Percentiles rank a stretch among this genome's conserved stretches.
Evolutionary conservation across 2,113 vertebrate species (phyloP).

Genomic region (Limnothrissa miodon): DNA sequence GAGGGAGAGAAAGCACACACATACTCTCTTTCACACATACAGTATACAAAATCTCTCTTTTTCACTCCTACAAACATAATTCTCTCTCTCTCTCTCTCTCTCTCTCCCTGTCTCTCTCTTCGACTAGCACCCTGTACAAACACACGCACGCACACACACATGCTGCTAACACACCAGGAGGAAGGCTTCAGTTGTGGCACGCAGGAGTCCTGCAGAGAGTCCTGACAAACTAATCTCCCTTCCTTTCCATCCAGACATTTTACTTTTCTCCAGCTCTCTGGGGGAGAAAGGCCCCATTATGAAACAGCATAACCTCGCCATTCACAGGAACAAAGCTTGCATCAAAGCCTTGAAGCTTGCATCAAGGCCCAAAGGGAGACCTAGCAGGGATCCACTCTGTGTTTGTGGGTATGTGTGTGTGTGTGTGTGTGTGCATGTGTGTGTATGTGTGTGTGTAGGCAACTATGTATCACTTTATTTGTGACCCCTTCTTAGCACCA

Average conservation of each 20-base stretch:
- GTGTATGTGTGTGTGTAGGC: not conserved
- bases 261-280: not conserved
- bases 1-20: not conserved
- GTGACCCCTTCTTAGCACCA: not conserved
- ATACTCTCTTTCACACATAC: not conserved
- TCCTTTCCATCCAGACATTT: not conserved
- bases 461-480: not conserved
- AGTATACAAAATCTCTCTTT: not conserved
- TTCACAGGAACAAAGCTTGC: not conserved
- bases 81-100: not conserved
- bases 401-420: not conserved
- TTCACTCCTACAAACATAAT: not conserved
- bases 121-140: too few relatives aligned
- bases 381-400: not conserved
- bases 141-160: constrained; percentile 21
- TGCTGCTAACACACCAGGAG: not conserved
- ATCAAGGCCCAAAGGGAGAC: not conserved
- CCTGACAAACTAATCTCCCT: not conserved
- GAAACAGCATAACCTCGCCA: not conserved
- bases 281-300: not conserved
- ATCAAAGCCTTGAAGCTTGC: not conserved
- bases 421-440: not conserved
- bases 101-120: too few relatives aligned
- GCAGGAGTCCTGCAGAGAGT: not conserved
- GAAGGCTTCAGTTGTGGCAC: not conserved